These are phyloP conservation scores for Alcedo atthis DNA, from an alignment of 2,797 vertebrate species.

Conservation along the genomic window DNA sequence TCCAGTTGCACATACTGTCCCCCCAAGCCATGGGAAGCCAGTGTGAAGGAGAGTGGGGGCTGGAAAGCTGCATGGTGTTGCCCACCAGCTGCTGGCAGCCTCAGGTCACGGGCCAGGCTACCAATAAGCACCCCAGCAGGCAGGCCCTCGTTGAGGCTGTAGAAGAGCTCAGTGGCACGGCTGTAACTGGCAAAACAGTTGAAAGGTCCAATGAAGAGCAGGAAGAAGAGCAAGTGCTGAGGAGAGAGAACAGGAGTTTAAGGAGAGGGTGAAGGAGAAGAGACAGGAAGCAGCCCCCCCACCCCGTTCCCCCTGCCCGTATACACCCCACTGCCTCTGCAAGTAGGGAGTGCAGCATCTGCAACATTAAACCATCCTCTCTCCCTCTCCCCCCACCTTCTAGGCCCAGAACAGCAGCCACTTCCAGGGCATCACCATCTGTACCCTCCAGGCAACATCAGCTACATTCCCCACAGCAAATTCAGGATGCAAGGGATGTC, in stretches of 20 bases:
- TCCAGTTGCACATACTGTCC: slow-evolving; percentile 90
- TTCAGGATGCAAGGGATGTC: background rate
- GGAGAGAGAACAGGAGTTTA: background rate
- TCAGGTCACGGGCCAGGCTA: slow-evolving; percentile 88
- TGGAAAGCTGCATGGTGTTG: slow-evolving; percentile 74
- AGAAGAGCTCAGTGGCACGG: slow-evolving; percentile 92
- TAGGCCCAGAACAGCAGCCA: background rate
- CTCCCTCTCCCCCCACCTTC: background rate
- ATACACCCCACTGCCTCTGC: background rate
- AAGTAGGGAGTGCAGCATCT: background rate
- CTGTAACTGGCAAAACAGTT: slow-evolving; percentile 92
- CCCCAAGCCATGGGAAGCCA: slow-evolving; percentile 86
- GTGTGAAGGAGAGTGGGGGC: slow-evolving; percentile 88
- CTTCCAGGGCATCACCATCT: background rate
- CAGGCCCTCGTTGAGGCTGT: slow-evolving; percentile 96
- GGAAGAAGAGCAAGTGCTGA: slow-evolving; percentile 78
- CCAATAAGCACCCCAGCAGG: slow-evolving; percentile 92
- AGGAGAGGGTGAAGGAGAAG: background rate
- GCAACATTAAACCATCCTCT: background rate
- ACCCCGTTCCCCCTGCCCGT: no score
- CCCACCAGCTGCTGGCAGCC: slow-evolving; percentile 76
- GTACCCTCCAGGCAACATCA: background rate
- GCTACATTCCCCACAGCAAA: background rate
- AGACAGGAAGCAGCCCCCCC: background rate
- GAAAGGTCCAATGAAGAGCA: slow-evolving; percentile 89